A percentile compares a stretch with the other conserved stretches of the same genome.
These are phyloP conservation scores for Dendrophyllia cribrosa DNA, from an alignment of 64 coral and sea anemone species.

Conservation along the genomic window DNA sequence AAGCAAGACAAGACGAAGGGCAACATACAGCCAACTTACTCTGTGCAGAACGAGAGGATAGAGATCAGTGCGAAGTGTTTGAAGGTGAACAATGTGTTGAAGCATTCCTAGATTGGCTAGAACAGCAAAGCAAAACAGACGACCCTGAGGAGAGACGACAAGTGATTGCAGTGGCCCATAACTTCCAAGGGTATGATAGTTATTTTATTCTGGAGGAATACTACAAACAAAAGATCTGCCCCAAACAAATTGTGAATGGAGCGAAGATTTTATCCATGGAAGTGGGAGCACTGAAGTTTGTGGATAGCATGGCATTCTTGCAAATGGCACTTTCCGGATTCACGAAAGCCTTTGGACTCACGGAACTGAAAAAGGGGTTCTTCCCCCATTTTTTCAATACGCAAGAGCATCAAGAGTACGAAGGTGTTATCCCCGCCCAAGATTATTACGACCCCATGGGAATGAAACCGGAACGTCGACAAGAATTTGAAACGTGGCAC, in stretches of 20 bases:
- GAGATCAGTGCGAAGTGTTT: not conserved
- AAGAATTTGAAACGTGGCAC: not conserved
- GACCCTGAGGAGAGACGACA: not conserved
- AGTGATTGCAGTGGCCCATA: not conserved
- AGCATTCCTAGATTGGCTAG: not conserved
- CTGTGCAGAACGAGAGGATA: not conserved
- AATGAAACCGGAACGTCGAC: not conserved
- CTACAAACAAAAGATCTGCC: not conserved
- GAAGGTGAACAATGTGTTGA: not conserved
- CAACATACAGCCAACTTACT: not conserved
- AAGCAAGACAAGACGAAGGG: not conserved
- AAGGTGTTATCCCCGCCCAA: not conserved
- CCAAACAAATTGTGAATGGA: not conserved
- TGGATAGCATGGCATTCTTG: no score
- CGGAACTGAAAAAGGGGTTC: not conserved
- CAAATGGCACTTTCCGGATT: no score
- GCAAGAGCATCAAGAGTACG: not conserved
- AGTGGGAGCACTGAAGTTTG: no score
- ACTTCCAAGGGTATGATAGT: not conserved
- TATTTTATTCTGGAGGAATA: not conserved
- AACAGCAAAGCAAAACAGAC: not conserved
- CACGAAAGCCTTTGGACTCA: no score
- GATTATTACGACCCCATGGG: not conserved
- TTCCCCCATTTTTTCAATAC: conserved; percentile 47
- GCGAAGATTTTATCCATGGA: not conserved